Evolutionary conservation across 2,888 invertebrate species (phyloP), one percentile per base, ranked within the genome.

Genomic region (Panzeria rudis): DNA sequence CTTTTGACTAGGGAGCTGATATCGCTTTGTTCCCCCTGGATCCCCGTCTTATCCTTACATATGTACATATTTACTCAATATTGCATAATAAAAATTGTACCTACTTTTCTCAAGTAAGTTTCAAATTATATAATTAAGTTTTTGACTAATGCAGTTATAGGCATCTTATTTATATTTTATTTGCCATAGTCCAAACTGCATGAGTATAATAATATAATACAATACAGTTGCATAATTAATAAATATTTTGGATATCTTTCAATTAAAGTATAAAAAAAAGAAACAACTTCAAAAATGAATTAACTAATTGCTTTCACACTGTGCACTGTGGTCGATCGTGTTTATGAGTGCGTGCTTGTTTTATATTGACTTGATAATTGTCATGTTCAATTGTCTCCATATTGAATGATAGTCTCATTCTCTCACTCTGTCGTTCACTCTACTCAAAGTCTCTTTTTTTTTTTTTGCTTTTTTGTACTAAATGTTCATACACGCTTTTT

Each of bases 251-350:
- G 44, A 25, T 64, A 9, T 64, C n/a, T 64, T 41, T 44, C 44
- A 44, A 64, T 64, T 44, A 15, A 64, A 64, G 6, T 17, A 7
- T n/a, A 44, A 20, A 47, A 68, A 8, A 25, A 41, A 13, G 8
- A 38, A 23, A 59, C 32, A 59, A 38, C 50, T 15, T 11, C 9
- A 52, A 61, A 71, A 71, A 64, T 75, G 59, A 71, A 75, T 80
- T 76, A 80, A 80, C 80, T 75, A 84, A 84, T 80, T 80, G 38
- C 76, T 61, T 81, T 76, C 52, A 76, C 81, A 77, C 84, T 79
- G 76, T 80, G 54, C 68, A 62, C 73, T 50, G 41, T 64, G 20
- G 29, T 56, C 23, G 7, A 11, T 20, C 75, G 25, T 56, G 8
- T 47, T 17, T 47, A 13, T 52, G 11, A 2, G 8, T 64, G 23